These are phyloP conservation scores for Digitonthophagus gazella DNA, from an alignment of 2,888 invertebrate species.

Conservation along the genomic window DNA sequence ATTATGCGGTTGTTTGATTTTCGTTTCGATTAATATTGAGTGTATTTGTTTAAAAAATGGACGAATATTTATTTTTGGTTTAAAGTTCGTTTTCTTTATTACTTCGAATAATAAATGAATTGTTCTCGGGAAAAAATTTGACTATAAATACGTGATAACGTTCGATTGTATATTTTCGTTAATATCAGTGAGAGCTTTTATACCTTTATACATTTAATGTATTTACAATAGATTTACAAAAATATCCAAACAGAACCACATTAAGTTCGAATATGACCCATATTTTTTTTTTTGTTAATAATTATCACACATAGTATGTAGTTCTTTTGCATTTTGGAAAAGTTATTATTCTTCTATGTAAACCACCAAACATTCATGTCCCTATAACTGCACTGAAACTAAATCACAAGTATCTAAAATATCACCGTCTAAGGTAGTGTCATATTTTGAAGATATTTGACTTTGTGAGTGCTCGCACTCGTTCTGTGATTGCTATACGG, in stretches of 20 bases:
- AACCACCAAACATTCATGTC: constrained; percentile 40
- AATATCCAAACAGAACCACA: neutral
- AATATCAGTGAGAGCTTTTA: neutral
- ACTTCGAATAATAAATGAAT: neutral
- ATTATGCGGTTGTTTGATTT: constrained; percentile 3
- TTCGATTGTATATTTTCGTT: neutral
- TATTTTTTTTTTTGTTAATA: no score
- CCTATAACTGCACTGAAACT: constrained; percentile 49
- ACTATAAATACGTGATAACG: neutral
- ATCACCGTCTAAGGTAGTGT: constrained; percentile 42
- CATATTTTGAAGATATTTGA: constrained; percentile 22
- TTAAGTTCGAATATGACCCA: no score
- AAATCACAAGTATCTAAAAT: constrained; percentile 45
- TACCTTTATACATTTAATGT: neutral
- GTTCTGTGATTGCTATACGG: constrained; percentile 60
- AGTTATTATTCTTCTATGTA: constrained; percentile 36
- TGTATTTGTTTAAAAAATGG: constrained; percentile 23
- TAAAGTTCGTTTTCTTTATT: neutral
- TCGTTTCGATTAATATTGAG: neutral
- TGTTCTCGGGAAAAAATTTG: neutral
- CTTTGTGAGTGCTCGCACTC: constrained; percentile 34
- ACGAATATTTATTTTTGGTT: constrained; percentile 22
- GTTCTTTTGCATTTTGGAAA: neutral
- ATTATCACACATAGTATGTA: constrained; percentile 6
- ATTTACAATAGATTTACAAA: neutral